Conservation (phyloP, 1,140 invertebrate genomes). For the Drosophila guanche region DNA sequence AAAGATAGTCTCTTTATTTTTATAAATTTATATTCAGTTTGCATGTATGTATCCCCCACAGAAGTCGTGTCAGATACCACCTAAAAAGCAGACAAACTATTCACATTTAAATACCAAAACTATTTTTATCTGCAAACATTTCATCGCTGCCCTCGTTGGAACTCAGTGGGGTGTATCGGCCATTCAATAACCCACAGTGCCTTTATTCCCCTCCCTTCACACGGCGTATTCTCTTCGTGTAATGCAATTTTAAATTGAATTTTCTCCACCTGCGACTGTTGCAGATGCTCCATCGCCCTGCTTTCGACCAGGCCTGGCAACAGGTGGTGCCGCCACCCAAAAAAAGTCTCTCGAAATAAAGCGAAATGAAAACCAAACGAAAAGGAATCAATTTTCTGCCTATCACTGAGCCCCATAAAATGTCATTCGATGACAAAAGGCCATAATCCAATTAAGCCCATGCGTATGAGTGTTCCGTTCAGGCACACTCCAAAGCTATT, state of each 20-base stretch:
- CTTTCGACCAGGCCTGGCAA: conserved; percentile 31
- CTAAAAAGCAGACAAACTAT: too few species aligned
- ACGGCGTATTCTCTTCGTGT: conserved; percentile 3
- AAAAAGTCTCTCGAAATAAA: background rate
- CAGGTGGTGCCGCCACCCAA: conserved; percentile 56
- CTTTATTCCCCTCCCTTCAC: conserved; percentile 3
- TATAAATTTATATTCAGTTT: too few species aligned
- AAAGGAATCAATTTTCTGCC: conserved; percentile 26
- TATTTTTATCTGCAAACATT: background rate
- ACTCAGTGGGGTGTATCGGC: conserved; percentile 4
- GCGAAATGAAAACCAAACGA: conserved; percentile 1
- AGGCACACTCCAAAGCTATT: too few species aligned
- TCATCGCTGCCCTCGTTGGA: conserved; percentile 29
- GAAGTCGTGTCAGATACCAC: too few species aligned
- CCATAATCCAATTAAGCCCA: conserved; percentile 71
- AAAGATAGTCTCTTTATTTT: too few species aligned
- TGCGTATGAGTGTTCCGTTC: conserved; percentile 20
- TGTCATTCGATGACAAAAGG: conserved; percentile 29
- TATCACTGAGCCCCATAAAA: conserved; percentile 55
- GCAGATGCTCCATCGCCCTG: conserved; percentile 3
- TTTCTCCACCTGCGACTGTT: conserved; percentile 58
- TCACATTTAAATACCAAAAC: background rate
- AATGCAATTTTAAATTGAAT: conserved; percentile 76
- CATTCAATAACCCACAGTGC: background rate
- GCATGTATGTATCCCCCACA: too few species aligned